Evolutionary conservation across 1,140 invertebrate genomes (phyloP).

Genomic region (Notospermus geniculatus): DNA sequence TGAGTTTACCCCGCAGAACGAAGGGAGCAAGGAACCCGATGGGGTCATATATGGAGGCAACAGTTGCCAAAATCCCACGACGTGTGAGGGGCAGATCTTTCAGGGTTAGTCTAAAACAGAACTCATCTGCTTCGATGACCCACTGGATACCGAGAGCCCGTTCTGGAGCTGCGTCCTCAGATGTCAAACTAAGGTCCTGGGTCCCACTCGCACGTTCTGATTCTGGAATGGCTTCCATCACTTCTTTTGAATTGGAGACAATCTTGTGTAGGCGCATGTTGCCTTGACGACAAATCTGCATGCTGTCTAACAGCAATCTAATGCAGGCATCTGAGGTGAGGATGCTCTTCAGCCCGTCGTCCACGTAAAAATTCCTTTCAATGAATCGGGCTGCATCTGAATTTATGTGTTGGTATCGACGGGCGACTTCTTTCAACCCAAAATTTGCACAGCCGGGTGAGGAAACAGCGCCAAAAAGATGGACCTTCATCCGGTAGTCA

Average conservation of each 20-base stretch:
- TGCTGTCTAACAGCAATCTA: neutral
- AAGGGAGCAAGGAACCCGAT: neutral
- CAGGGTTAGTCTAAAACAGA: neutral
- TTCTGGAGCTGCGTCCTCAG: neutral
- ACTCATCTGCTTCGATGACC: neutral
- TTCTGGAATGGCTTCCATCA: slow-evolving; percentile 1
- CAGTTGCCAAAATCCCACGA: neutral
- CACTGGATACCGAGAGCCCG: slow-evolving; percentile 2
- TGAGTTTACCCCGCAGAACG: neutral
- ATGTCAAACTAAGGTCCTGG: neutral
- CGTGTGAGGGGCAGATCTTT: neutral
- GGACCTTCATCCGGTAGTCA: slow-evolving; percentile 2
- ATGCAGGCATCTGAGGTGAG: neutral
- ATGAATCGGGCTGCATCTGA: neutral
- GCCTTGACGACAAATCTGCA: neutral
- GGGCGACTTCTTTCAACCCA: neutral
- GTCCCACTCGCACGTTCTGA: neutral
- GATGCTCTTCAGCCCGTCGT: slow-evolving; percentile 5
- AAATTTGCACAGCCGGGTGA: neutral
- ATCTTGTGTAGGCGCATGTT: slow-evolving; percentile 6
- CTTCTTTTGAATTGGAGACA: neutral
- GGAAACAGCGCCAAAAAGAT: slow-evolving; percentile 6
- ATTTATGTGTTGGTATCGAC: neutral
- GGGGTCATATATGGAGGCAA: neutral
- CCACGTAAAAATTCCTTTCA: slow-evolving; percentile 9